Evolutionary conservation across 2,113 vertebrate species (phyloP), one percentile per base, ranked within the genome.

Genomic region (Condylura cristata): DNA sequence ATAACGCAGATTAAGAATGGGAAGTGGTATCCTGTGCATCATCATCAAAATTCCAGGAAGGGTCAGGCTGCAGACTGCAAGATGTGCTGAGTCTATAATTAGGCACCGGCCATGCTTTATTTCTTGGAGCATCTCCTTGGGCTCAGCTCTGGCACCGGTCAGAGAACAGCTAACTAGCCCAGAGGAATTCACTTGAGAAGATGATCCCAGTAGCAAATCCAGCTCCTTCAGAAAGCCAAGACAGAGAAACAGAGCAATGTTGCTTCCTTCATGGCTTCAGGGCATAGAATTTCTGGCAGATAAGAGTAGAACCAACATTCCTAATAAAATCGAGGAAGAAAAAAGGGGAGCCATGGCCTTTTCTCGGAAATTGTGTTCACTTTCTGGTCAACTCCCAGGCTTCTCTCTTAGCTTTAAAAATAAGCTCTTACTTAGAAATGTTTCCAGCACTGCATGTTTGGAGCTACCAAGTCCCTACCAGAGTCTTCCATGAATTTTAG

Each of bases 31-130:
- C 89, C 76, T 44, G 95, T 60, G 32, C 63, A 91, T 60, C 81
- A 92, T 93, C 53, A 39, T 95, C 71, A 92, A 95, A 89, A 61
- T 95, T 94, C 75, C 81, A 96, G 61, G 13, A 78, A 39, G 68
- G 87, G 46, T 72, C 81, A 72, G 61, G 63, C 75, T 95, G 56
- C 51, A 96, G 93, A 90, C 46, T 9, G 56, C 56, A 85, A 93
- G 81, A 66, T 26, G 78, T 89, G 74, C 53, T 0, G 68, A 12
- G 51, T 82, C 89, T 96, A 83, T 95, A 96, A 90, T 95, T 96
- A 96, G 95, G 26, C 2, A 0, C 58, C 11, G 14, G 30, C n/a
- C 16, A 6, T 28, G 51, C 32, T 95, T 60, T 70, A 76, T 70
- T 60, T 53, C 71, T 51, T 22, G 26, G 91, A 74, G 46, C 75